These are phyloP conservation scores for Perizoma affinitatum DNA, from an alignment of 2,888 invertebrate species.

Conservation along the genomic window DNA sequence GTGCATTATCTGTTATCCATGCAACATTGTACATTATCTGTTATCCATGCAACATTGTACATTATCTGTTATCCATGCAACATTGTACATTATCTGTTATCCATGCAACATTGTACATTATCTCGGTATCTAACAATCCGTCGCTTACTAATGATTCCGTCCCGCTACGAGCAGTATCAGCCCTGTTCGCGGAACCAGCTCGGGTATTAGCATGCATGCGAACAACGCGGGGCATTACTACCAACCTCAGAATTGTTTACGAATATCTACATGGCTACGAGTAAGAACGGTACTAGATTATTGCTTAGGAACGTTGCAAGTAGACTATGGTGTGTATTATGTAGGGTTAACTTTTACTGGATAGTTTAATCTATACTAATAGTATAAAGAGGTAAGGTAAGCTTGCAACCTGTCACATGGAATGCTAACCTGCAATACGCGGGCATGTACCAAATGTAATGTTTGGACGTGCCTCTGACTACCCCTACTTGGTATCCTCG, in stretches of 20 bases:
- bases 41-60: background rate
- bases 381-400: too few species aligned
- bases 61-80: background rate
- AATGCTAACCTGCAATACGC: too few species aligned
- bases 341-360: too few species aligned
- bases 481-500: too few species aligned
- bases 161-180: background rate
- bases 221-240: slow-evolving; percentile 10
- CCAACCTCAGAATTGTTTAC: slow-evolving; percentile 11
- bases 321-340: background rate
- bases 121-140: background rate
- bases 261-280: background rate
- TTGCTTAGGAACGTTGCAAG: background rate
- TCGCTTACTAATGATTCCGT: slow-evolving; percentile 18
- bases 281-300: too few species aligned
- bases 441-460: too few species aligned
- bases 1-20: too few species aligned
- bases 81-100: background rate
- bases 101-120: background rate
- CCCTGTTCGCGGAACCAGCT: slow-evolving; percentile 5
- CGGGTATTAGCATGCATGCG: slow-evolving; percentile 17
- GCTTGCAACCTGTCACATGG: too few species aligned
- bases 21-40: background rate
- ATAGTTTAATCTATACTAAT: too few species aligned
- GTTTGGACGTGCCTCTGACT: too few species aligned